Evolutionary conservation across 2,113 vertebrate species (phyloP).

Genomic region (Pristiophorus japonicus): DNA sequence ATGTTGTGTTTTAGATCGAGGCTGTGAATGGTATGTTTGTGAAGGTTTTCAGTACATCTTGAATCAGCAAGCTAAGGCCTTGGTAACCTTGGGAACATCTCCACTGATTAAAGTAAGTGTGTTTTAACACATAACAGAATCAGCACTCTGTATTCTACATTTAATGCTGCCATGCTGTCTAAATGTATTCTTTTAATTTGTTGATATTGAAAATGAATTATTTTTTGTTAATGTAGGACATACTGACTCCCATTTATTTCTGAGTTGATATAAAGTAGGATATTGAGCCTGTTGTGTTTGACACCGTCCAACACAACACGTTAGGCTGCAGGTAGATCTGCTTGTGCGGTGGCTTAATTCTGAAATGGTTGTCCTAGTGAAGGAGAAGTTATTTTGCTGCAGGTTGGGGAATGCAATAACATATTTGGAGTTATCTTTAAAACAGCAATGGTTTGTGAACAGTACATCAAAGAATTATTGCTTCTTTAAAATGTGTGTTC

Average conservation of each 20-base stretch:
- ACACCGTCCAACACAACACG: neutral
- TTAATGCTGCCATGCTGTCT: neutral
- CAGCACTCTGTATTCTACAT: neutral
- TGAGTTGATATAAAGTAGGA: neutral
- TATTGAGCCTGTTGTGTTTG: neutral
- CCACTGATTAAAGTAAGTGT: conserved; percentile 71
- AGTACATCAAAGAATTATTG: neutral
- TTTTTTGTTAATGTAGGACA: neutral
- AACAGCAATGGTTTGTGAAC: neutral
- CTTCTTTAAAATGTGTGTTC: neutral
- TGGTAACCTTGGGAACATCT: conserved; percentile 68
- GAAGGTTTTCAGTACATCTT: conserved; percentile 89
- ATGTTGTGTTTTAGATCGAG: conserved; percentile 49
- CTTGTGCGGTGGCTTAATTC: neutral
- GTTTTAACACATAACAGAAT: neutral
- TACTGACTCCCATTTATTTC: neutral
- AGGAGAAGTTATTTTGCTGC: neutral
- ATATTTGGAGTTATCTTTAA: neutral
- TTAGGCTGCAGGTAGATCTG: neutral
- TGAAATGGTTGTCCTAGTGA: neutral
- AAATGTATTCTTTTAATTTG: neutral
- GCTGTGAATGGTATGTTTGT: conserved; percentile 71
- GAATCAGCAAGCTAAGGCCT: conserved; percentile 73
- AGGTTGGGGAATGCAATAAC: neutral
- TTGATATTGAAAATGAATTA: neutral